Base-by-base conservation (phyloP, 2,113 vertebrate genomes). In the Antennarius striatus region DNA sequence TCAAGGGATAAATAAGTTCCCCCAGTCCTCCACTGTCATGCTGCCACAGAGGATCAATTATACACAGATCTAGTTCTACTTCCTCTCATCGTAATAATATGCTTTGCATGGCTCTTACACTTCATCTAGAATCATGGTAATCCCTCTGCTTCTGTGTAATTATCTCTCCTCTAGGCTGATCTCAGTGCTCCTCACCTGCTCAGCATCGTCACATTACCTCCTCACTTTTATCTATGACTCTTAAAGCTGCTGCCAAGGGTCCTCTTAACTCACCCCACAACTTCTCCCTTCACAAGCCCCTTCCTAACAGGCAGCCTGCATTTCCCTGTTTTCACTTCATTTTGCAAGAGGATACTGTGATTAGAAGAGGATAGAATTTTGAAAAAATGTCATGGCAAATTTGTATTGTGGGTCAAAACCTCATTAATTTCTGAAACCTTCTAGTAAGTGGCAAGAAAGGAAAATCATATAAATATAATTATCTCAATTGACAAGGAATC, bases 121-220 rank as follows among this genome's bases (percentile, higher is more conserved):
- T 89, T 86, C 86, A 86, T 90, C 82, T 86, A 85, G 81, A 89
- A 82, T 91, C 81, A 86, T 65, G 63, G 70, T 90, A 89, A 92
- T 90, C 89, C 89, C 83, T 82, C 54, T 75, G 85, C 85, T 85
- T 84, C 79, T 83, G 79, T 82, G 83, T 90, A 90, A 92, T 92
- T 90, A 91, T 88, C 77, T 86, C 77, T 83, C 83, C 78, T 88
- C 82, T 76, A 66, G 85, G 68, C 80, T 90, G 81, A 90, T 85
- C 84, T 86, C 78, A 68, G 82, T 77, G 68, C 79, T 80, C 67
- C 86, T 84, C 81, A 88, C 86, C 82, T 87, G 84, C 90, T 83
- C 85, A 88, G 79, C 74, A 73, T 85, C 45, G 82, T 87, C 84
- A 85, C 75, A 85, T 87, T 83, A 84, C 67, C 80, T 75, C 72